Base-by-base conservation (phyloP, 2,113 vertebrate genomes). In the Lophochroa leadbeateri region DNA sequence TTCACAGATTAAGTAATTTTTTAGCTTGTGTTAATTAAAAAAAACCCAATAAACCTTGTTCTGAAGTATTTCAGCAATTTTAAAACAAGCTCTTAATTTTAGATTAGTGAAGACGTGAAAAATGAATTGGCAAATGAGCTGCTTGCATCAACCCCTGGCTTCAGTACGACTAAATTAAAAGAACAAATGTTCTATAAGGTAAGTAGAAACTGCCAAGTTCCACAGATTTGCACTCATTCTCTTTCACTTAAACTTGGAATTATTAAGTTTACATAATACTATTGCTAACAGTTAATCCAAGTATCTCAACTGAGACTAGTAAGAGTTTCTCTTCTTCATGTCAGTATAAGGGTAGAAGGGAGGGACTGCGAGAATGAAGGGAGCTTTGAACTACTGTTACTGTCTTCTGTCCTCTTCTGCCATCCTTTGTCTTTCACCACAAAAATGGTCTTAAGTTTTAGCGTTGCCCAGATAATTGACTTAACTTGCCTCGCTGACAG, bases 141-240 rank as follows among this genome's bases (percentile, higher is more conserved):
- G 33, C 31, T 68, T 41, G 68, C 41, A 28, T 99, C 99, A 95
- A 99, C 98, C 65, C 98, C 97, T 69, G 78, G 70, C 46, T 17
- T 98, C 88, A 98, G 2, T 94, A 85, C 71, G 46, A 0, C 20
- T 92, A 98, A 97, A 28, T 79, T 98, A 28, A 98, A 96, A 67
- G 92, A 97, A 2, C 97, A 98, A 41, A 98, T 98, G 72, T 98
- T 99, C 96, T 99, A 99, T 97, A 99, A 99, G 98, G 99, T 99
- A 97, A 98, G 97, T 75, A 78, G 79, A 41, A 41, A 41, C 41
- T 24, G 13, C 3, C 13, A 17, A 46, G 11, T 74, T 58, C 55
- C 13, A 24, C 50, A 58, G 7, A n/a, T 39, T 19, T 94, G 10
- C 10, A 6, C 82, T 91, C 5, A 11, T 79, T 88, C 9, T 78